A percentile compares a stretch with the other conserved stretches of the same genome.
These are phyloP conservation scores for Actinemys pallida DNA, from an alignment of 2,113 vertebrate species.

Conservation along the genomic window DNA sequence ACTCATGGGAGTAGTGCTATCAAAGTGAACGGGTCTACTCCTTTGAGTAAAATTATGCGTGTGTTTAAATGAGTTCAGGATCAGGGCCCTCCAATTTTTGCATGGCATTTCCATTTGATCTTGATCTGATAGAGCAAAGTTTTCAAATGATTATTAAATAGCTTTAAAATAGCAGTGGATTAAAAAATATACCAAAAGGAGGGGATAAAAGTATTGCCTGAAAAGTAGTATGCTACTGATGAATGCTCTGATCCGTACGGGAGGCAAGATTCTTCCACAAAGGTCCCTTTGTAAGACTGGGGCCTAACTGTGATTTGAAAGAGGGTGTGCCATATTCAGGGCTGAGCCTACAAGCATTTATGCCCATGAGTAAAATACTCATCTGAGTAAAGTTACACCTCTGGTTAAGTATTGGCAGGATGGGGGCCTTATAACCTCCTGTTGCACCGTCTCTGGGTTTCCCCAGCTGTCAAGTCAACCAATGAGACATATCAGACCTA, in stretches of 20 bases:
- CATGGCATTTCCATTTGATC: not conserved
- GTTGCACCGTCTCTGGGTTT: conserved; percentile 29
- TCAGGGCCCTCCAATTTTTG: not conserved
- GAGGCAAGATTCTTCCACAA: no score
- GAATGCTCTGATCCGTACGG: not conserved
- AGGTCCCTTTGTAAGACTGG: not conserved
- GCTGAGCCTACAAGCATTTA: not conserved
- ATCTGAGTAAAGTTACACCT: not conserved
- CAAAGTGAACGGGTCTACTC: not conserved
- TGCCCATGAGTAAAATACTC: not conserved
- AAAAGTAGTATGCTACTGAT: not conserved
- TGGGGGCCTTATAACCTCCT: not conserved
- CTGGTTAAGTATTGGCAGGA: not conserved
- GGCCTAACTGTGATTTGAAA: not conserved
- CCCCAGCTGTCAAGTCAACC: conserved; percentile 45
- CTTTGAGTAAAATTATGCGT: not conserved
- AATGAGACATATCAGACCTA: not conserved
- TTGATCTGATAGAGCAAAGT: not conserved
- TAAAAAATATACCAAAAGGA: not conserved
- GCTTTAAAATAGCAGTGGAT: not conserved
- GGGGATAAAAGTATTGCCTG: rapidly evolving
- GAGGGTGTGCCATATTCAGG: not conserved
- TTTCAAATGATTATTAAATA: not conserved
- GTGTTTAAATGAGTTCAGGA: not conserved
- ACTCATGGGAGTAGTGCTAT: not conserved